These are phyloP conservation scores for Drosophila serrata DNA, from an alignment of 1,140 invertebrate genomes.

Conservation along the genomic window DNA sequence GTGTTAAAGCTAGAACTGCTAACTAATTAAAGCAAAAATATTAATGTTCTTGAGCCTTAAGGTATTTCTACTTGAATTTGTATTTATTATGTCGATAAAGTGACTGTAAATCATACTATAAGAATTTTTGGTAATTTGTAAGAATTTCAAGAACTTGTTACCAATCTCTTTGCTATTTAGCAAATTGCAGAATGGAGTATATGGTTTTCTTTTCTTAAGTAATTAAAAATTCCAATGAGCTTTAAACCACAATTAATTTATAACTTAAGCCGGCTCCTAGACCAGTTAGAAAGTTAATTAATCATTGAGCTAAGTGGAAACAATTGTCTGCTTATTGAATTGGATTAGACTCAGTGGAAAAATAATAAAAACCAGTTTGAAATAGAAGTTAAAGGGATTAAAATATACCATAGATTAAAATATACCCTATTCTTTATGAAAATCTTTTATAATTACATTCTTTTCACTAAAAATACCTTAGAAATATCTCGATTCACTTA, in stretches of 20 bases:
- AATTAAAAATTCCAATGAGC: background rate
- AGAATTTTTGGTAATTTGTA: background rate
- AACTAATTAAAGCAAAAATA: constrained; percentile 28
- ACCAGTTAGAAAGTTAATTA: constrained; percentile 25
- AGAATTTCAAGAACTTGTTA: background rate
- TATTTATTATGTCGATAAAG: background rate
- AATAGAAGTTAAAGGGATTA: background rate
- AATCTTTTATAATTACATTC: too few relatives aligned
- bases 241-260: background rate
- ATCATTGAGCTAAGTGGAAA: constrained; percentile 9
- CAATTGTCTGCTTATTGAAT: constrained; percentile 4
- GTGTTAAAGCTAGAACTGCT: constrained; percentile 13
- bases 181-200: background rate
- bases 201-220: background rate
- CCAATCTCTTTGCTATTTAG: background rate
- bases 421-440: too few relatives aligned
- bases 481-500: too few relatives aligned
- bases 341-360: background rate
- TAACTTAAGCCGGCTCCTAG: background rate
- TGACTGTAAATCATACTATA: background rate
- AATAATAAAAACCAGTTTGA: background rate
- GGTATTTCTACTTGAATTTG: background rate
- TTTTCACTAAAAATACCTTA: too few relatives aligned
- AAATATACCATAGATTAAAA: too few relatives aligned
- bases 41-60: background rate